phyloP scores from a whole-genome alignment of 2,113 vertebrate genomes.

The Mormyrus lacerda region DNA sequence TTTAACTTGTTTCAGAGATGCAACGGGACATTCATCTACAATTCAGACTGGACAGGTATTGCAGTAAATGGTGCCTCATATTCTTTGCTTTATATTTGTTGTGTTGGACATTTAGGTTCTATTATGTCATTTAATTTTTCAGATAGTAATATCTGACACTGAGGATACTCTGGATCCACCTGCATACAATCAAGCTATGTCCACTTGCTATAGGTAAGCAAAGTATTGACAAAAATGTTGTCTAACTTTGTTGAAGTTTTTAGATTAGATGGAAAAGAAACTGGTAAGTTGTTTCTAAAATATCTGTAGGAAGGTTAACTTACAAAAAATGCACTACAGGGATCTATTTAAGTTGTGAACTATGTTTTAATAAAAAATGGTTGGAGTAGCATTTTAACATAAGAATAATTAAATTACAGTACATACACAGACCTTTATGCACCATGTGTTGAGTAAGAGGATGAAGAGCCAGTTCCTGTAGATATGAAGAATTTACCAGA shows the following conservation, averaged over 20 bases:
- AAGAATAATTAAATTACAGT: neutral
- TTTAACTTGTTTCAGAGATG: neutral
- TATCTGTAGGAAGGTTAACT: neutral
- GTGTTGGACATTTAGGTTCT: neutral
- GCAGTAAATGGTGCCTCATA: neutral
- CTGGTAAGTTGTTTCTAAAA: neutral
- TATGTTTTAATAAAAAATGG: too few relatives aligned
- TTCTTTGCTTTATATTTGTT: neutral
- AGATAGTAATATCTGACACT: neutral
- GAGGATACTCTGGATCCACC: neutral
- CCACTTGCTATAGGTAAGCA: neutral
- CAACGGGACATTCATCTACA: too few relatives aligned
- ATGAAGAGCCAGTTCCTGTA: neutral
- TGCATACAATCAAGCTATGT: neutral
- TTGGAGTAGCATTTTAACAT: too few relatives aligned
- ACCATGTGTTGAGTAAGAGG: neutral
- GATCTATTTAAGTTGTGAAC: too few relatives aligned
- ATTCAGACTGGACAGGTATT: neutral
- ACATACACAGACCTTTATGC: neutral
- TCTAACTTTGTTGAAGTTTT: neutral
- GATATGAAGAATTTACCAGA: neutral
- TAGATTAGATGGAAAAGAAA: neutral
- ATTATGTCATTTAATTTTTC: neutral
- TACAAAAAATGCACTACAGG: neutral
- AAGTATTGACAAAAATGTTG: neutral